Evolutionary conservation across 2,797 vertebrate species (phyloP).

Genomic region (Telmatherina bonti): DNA sequence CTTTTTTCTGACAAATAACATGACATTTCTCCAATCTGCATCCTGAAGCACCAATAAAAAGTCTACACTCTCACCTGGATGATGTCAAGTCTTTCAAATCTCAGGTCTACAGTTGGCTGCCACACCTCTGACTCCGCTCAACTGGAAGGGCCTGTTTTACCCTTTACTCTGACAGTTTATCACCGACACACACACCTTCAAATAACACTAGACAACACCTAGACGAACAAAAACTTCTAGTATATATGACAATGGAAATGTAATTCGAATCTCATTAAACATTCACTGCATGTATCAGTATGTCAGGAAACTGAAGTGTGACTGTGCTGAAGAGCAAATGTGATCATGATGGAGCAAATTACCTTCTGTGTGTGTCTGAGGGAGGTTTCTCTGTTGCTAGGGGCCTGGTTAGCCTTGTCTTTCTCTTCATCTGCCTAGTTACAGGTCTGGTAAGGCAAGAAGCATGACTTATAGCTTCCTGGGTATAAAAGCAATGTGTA

Average conservation of each 20-base stretch:
- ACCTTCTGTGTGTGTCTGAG: conserved; percentile 12
- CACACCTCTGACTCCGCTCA: conserved; percentile 70
- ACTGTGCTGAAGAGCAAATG: conserved; percentile 19
- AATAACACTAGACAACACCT: conserved; percentile 33
- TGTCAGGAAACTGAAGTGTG: neutral
- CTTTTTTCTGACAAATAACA: no score
- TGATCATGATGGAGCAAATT: conserved; percentile 30
- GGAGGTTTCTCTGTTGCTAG: conserved; percentile 71
- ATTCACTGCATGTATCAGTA: conserved; percentile 5
- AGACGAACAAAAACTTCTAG: neutral
- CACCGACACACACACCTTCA: conserved; percentile 23
- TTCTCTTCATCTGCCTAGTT: conserved; percentile 74
- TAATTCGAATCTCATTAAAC: conserved; percentile 26
- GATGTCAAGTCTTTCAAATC: conserved; percentile 66
- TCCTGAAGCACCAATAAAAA: conserved; percentile 15
- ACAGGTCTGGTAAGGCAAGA: conserved; percentile 65
- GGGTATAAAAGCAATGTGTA: conserved; percentile 53
- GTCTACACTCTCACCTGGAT: conserved; percentile 52
- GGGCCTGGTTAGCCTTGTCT: conserved; percentile 67
- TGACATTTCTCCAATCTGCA: neutral
- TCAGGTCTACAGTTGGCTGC: conserved; percentile 62
- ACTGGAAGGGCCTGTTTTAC: conserved; percentile 83
- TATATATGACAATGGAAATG: conserved; percentile 11
- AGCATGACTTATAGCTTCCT: conserved; percentile 73
- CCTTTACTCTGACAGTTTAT: conserved; percentile 21